Evolutionary conservation across 1,140 invertebrate species (phyloP), one percentile per base, ranked within the genome.

Genomic region (Araneus ventricosus): DNA sequence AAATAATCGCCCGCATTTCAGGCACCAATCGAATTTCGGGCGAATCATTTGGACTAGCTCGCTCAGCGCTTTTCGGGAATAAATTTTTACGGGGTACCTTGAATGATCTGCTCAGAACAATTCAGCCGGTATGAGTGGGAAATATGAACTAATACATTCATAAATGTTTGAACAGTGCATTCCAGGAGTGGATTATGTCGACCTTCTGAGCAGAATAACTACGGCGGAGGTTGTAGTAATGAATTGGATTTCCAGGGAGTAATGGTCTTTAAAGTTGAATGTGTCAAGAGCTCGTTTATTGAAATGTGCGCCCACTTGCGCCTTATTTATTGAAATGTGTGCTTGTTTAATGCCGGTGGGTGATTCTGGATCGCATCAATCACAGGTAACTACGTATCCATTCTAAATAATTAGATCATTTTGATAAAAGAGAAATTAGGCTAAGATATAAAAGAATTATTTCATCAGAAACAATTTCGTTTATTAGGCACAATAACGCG

Each of bases 91-190:
- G 59, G 59, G n/a, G 7, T 20, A n/a, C 17, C 30, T 17, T 20
- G 14, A 75, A 2, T 70, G 70, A 37, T 75, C 30, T 20, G 70
- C 17, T 20, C 27, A 34, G 6, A 30, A 30, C 63, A 67, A 30
- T 27, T 67, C 24, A 14, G 4, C 2, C 30, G 45, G 10, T 30
- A 5, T 37, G 70, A 75, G 30, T 75, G 30, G 70, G 34, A 75
- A 75, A 75, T 75, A 75, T 75, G 70, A 75, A 75, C 34, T 75
- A 75, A 75, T 75, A 22, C 34, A 75, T 75, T 37, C 27, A 34
- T 75, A 30, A 75, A 75, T 75, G 30, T 75, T 75, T 75, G 34
- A 75, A 75, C 34, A 34, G 70, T 75, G 70, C 27, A 14, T 37
- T 75, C 14, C 30, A 34, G 70, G 30, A 30, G 34, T 17, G 30